A percentile compares a stretch with the other conserved stretches of the same genome.
These are phyloP conservation scores for Dryococelus australis DNA, from an alignment of 2,888 invertebrate genomes.

Conservation along the genomic window DNA sequence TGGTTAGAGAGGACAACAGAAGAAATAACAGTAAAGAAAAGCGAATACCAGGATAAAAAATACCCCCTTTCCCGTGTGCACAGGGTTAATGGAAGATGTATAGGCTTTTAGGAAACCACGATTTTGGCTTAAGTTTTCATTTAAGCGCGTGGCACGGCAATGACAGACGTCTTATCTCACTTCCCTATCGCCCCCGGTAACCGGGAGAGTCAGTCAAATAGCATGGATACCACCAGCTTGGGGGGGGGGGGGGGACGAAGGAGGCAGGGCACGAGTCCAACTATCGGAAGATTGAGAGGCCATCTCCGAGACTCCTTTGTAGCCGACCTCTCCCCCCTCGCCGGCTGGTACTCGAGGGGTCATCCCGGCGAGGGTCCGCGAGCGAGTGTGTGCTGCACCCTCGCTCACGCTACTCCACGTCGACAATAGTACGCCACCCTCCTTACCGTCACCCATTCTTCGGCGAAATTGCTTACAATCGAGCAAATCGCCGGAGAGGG, in stretches of 20 bases:
- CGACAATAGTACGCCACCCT: neutral
- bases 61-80: too few relatives aligned
- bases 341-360: neutral
- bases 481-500: slow-evolving; percentile 11
- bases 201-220: neutral
- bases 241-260: neutral
- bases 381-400: neutral
- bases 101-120: too few relatives aligned
- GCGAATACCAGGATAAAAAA: too few relatives aligned
- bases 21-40: too few relatives aligned
- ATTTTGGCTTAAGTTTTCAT: too few relatives aligned
- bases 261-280: neutral
- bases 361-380: neutral
- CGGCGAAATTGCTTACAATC: slow-evolving; percentile 10
- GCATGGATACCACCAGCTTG: neutral
- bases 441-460: neutral
- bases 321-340: neutral
- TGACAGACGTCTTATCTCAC: too few relatives aligned
- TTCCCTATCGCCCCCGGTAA: neutral
- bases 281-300: neutral
- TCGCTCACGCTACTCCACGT: neutral
- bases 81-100: too few relatives aligned
- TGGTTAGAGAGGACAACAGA: too few relatives aligned
- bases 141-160: too few relatives aligned
- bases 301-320: neutral